A percentile compares a stretch with the other conserved stretches of the same genome.
These are phyloP conservation scores for Acrocera orbiculus DNA, from an alignment of 2,888 invertebrate species.

Conservation along the genomic window DNA sequence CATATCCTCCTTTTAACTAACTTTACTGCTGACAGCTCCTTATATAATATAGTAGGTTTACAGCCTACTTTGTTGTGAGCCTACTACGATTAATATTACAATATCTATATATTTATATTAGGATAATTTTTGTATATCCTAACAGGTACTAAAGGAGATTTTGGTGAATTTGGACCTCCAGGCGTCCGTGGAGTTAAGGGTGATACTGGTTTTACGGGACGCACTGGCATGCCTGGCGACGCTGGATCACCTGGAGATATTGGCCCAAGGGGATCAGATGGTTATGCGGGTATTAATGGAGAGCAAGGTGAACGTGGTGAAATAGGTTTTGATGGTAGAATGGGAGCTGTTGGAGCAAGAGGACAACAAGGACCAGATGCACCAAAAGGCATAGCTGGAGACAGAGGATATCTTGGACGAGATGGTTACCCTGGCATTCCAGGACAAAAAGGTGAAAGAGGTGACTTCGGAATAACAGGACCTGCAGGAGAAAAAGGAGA, in stretches of 20 bases:
- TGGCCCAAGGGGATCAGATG: constrained; percentile 41
- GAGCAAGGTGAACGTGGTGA: constrained; percentile 37
- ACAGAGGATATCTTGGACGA: constrained; percentile 20
- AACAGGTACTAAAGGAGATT: constrained; percentile 30
- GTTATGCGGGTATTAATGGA: constrained; percentile 39
- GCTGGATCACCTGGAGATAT: constrained; percentile 29
- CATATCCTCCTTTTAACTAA: too few relatives aligned
- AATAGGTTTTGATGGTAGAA: constrained; percentile 33
- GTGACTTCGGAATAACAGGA: constrained; percentile 41
- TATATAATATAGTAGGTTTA: too few relatives aligned
- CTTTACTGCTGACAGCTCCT: too few relatives aligned
- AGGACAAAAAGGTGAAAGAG: constrained; percentile 24
- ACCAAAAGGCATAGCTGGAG: constrained; percentile 22
- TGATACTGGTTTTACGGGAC: constrained; percentile 32
- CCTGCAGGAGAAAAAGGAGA: constrained; percentile 22
- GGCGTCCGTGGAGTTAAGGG: constrained; percentile 31
- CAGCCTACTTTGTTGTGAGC: too few relatives aligned
- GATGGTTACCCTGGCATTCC: constrained; percentile 7
- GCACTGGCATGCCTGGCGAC: constrained; percentile 30
- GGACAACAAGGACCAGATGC: constrained; percentile 30
- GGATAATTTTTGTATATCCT: too few relatives aligned
- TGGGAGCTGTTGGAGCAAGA: constrained; percentile 21
- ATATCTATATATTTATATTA: too few relatives aligned
- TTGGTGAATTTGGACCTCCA: constrained; percentile 24
- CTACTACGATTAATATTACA: too few relatives aligned